phyloP scores from a whole-genome alignment of 2,113 vertebrate genomes.

The Miniopterus natalensis region DNA sequence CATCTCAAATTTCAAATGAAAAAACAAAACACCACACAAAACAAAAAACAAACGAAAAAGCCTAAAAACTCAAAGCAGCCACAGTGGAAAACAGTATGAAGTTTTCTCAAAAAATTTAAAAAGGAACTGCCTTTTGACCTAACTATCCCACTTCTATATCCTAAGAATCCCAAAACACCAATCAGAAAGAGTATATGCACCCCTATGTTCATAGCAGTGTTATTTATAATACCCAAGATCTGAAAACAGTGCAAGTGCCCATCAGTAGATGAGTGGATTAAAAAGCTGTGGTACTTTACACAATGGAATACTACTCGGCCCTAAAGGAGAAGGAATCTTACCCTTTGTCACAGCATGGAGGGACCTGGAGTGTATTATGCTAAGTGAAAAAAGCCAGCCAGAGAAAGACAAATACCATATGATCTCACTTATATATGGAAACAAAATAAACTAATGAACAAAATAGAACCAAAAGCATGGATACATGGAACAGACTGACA shows the following conservation, averaged over 20 bases:
- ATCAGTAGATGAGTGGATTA: background rate
- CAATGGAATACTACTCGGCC: background rate
- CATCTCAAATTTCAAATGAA: slow-evolving; percentile 4
- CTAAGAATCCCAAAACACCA: background rate
- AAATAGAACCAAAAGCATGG: background rate
- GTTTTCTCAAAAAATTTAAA: background rate
- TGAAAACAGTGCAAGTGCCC: background rate
- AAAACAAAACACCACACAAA: background rate
- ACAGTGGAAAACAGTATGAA: background rate
- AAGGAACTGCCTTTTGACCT: background rate
- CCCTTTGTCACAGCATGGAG: background rate
- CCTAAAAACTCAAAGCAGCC: background rate
- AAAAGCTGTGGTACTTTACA: background rate
- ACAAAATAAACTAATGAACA: background rate
- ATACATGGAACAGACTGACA: background rate
- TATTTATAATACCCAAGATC: background rate
- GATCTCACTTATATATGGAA: background rate
- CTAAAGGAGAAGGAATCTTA: background rate
- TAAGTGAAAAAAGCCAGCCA: background rate
- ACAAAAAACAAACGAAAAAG: background rate
- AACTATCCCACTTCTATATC: background rate
- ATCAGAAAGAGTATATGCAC: background rate
- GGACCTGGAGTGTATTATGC: background rate
- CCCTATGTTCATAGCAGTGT: background rate
- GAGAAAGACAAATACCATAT: background rate